Conservation (phyloP, 1,140 invertebrate species). For the Helicoverpa armigera region DNA sequence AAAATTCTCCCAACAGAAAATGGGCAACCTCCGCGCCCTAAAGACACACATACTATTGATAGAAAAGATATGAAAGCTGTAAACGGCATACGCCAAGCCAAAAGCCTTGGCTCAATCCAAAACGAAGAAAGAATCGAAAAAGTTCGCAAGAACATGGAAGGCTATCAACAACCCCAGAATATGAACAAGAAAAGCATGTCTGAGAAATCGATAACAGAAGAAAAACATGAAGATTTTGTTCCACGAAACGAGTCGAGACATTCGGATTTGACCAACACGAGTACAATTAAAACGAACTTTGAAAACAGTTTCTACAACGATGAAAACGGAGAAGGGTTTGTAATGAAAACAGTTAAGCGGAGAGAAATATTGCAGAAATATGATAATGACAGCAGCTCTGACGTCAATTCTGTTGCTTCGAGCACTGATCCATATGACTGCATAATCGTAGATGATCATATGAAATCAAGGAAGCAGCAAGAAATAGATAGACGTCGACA, state of each 20-base stretch:
- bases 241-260: conserved; percentile 83
- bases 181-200: conserved; percentile 82
- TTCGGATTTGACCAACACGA: conserved; percentile 85
- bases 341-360: conserved; percentile 90
- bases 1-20: conserved; percentile 72
- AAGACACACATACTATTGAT: conserved; percentile 83
- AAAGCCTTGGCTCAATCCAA: conserved; percentile 83
- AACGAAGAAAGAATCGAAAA: conserved; percentile 80
- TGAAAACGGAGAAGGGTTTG: conserved; percentile 87
- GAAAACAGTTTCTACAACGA: conserved; percentile 89
- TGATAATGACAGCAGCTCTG: conserved; percentile 88
- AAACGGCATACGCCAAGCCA: conserved; percentile 83
- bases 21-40: conserved; percentile 67
- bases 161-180: conserved; percentile 70
- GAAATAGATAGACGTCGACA: conserved; percentile 84
- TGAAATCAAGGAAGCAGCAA: conserved; percentile 88
- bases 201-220: conserved; percentile 83
- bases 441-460: conserved; percentile 91
- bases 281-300: conserved; percentile 85
- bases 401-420: conserved; percentile 88
- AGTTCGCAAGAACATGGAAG: conserved; percentile 74
- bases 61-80: conserved; percentile 78
- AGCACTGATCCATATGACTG: conserved; percentile 91
- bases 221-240: conserved; percentile 82
- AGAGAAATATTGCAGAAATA: conserved; percentile 90